Evolutionary conservation across 2,113 vertebrate species (phyloP), one percentile per base, ranked within the genome.

Genomic region (Notothenia coriiceps): DNA sequence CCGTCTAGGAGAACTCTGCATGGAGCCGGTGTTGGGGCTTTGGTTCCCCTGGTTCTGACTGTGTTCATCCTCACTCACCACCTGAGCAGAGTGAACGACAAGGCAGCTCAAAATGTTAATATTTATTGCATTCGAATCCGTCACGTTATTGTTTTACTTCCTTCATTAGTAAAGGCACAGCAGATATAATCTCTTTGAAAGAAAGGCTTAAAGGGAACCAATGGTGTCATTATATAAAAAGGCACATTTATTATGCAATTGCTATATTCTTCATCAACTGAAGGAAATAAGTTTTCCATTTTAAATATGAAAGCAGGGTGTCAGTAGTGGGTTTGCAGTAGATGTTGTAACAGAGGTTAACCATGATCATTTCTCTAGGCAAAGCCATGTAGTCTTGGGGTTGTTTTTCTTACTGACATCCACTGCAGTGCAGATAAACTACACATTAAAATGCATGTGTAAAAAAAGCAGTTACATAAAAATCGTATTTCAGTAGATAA

Each of bases 21-120:
- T 94, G 0, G 97, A 98, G 73, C 95, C 95, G 0, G 96, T 97
- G 90, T 97, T 97, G 46, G 96, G 96, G 85, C 97, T 92, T 79
- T 96, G 97, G 86, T 97, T 98, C 80, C 94, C 95, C 79, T 96
- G 96, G 70, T 97, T 98, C 64, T 97, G 96, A 91, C 97, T 99
- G 65, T 97, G 96, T 79, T 99, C 98, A 17, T 99, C 98, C 86
- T 99, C 97, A 64, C 97, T 98, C 67, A 95, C 94, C 92, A 96
- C 96, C 98, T 99, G 65, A 63, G 47, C 7, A 1, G 46, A 67
- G 62, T 0, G 6, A 50, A 52, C 0, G 5, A 77, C n/a, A 20
- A 49, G 2, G 3, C 3, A 2, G 20, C n/a, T 59, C 7, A 71
- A 54, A 68, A 63, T 2, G 5, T 5, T 35, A 25, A 72, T 9